Evolutionary conservation across 2,797 vertebrate species (phyloP), one percentile per base, ranked within the genome.

Genomic region (Poecilia wingei): DNA sequence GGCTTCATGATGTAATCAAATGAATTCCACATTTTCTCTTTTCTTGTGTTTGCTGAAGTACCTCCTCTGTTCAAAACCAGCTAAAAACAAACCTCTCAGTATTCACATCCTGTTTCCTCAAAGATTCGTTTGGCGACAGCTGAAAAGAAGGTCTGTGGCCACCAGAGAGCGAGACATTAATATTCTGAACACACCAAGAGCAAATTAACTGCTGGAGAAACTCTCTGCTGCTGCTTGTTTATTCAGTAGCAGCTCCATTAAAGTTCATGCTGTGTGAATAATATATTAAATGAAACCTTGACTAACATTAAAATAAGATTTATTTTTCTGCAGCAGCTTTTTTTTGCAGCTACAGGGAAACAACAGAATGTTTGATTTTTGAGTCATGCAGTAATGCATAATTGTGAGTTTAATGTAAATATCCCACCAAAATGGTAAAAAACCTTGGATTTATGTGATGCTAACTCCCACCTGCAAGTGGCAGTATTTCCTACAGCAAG

Each of bases 121-220:
- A 73, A 45, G n/a, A 69, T 75, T 84, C 12, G 36, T 49, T 16
- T 10, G 68, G 66, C 75, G 57, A 6, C n/a, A 76, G 86, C 76
- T 75, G 78, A 75, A 84, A 73, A 25, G 64, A 75, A 86, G 77
- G 80, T 66, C 86, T 51, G 14, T 39, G 93, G 85, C 86, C 88
- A 91, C 92, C 9, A 12, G 89, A 89, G 46, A 93, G 86, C 89
- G 8, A 82, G 86, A 90, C 92, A 91, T 94, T 88, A 83, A 46
- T 76, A 92, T 90, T 83, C 93, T 61, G 84, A 75, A 74, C 86
- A 88, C 87, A 45, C 73, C 83, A 73, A 61, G 82, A 72, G 69
- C 81, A 82, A 57, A 86, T 86, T 82, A 82, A 88, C 86, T 59
- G 77, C 39, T 82, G 90, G 87, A 87, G 93, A 93, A 82, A 8